phyloP scores from a whole-genome alignment of 2,113 vertebrate species.

The Dendropsophus ebraccatus region DNA sequence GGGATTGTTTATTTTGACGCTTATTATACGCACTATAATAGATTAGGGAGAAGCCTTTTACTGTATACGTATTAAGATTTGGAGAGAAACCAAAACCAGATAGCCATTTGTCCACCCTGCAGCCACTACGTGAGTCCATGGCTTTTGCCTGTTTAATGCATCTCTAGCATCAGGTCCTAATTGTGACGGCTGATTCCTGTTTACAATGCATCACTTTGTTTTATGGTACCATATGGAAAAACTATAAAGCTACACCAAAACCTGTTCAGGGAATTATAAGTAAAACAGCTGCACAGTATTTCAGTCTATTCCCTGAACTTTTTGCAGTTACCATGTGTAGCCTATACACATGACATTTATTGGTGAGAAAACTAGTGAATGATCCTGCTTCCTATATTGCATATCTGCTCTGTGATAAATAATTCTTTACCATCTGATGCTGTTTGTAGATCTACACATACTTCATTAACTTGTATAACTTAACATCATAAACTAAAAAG shows the following conservation, averaged over 20 bases:
- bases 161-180: neutral
- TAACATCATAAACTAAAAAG: neutral
- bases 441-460: neutral
- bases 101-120: neutral
- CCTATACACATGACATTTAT: neutral
- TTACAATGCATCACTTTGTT: neutral
- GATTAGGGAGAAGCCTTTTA: too few relatives aligned
- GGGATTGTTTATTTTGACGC: too few relatives aligned
- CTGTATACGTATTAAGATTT: too few relatives aligned
- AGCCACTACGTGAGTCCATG: neutral
- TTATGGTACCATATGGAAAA: constrained; percentile 20
- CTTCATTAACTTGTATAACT: neutral
- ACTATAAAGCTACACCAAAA: neutral
- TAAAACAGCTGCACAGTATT: neutral
- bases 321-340: neutral
- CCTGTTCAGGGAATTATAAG: neutral
- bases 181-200: neutral
- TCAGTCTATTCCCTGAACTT: neutral
- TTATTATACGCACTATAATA: too few relatives aligned
- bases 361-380: neutral
- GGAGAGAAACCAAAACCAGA: too few relatives aligned
- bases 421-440: neutral
- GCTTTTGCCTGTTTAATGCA: neutral
- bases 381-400: neutral
- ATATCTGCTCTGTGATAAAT: neutral